Evolutionary conservation across 2,888 invertebrate species (phyloP), one percentile per base, ranked within the genome.

Genomic region (Sarcophaga carnaria): DNA sequence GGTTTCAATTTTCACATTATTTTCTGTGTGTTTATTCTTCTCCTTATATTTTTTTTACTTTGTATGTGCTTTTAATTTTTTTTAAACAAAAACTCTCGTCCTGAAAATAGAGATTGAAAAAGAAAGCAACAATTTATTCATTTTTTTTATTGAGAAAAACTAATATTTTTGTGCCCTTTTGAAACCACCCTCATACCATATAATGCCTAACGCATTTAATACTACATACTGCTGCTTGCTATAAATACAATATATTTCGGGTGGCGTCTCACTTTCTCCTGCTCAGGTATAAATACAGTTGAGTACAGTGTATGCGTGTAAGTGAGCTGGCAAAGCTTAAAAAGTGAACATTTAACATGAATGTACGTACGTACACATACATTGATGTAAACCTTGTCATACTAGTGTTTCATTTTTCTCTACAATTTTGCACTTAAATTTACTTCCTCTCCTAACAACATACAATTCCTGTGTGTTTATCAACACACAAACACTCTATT

Each of bases 101-200:
- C 37, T 37, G 8, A 37, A 37, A 37, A 5, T 37, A 8, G 59
- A 20, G 22, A 37, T 22, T 60, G 47, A 20, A 12, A 45, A 76
- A 72, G 69, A 77, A 78, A 75, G 81, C 78, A 85, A 85, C 62
- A 75, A 74, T 64, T 78, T 85, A 49, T 66, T 8, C 12, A 47
- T 67, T 59, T 54, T 5, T 49, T 49, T 12, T 27, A 4, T 27
- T 27, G 4, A 37, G 37, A 6, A 37, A 37, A 37, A 37, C 37
- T 37, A 37, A 37, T 37, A 37, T 37, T 37, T 37, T 37, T 37
- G 10, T 37, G 37, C 0, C 37, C 8, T 37, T 37, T 37, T 10
- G 37, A 37, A 37, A 37, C 37, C 37, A 37, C 37, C 37, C 37
- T 2, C 37, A 37, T 37, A 37, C 37, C 37, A 37, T 37, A 37